Evolutionary conservation across 2,113 vertebrate species (phyloP).

Genomic region (Sclerurus mexicanus): DNA sequence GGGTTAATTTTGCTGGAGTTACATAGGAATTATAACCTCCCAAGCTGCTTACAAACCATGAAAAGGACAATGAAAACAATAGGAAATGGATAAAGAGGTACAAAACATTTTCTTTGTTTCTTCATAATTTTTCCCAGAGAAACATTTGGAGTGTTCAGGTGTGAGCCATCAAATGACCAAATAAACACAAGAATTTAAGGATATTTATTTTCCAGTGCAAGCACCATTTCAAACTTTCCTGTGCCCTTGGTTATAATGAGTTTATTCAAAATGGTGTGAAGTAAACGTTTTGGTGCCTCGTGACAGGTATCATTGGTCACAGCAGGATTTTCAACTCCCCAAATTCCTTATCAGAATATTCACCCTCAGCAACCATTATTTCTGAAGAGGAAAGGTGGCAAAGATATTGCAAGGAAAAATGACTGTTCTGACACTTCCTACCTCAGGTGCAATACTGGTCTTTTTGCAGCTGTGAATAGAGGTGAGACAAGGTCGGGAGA

Average conservation of each 20-base stretch:
- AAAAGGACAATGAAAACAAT: not conserved
- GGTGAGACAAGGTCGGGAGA: not conserved
- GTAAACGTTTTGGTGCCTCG: not conserved
- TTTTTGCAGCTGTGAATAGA: conserved; percentile 14
- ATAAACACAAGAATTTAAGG: not conserved
- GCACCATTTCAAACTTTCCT: not conserved
- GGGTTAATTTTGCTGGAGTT: not conserved
- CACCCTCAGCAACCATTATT: not conserved
- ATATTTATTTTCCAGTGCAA: not conserved
- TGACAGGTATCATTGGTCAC: rapidly evolving
- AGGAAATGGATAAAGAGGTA: rapidly evolving
- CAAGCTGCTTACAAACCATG: not conserved
- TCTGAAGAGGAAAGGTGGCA: not conserved
- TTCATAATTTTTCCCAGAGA: not conserved
- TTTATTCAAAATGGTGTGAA: not conserved
- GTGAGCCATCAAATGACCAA: not conserved
- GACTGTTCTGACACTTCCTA: not conserved
- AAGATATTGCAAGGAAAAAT: not conserved
- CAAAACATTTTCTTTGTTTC: not conserved
- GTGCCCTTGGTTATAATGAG: not conserved
- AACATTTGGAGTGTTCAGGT: not conserved
- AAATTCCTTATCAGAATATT: not conserved
- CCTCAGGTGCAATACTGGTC: not conserved
- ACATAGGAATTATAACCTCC: not conserved
- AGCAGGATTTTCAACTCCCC: not conserved